phyloP scores from a whole-genome alignment of 2,888 invertebrate genomes.

The Netelia melanura region DNA sequence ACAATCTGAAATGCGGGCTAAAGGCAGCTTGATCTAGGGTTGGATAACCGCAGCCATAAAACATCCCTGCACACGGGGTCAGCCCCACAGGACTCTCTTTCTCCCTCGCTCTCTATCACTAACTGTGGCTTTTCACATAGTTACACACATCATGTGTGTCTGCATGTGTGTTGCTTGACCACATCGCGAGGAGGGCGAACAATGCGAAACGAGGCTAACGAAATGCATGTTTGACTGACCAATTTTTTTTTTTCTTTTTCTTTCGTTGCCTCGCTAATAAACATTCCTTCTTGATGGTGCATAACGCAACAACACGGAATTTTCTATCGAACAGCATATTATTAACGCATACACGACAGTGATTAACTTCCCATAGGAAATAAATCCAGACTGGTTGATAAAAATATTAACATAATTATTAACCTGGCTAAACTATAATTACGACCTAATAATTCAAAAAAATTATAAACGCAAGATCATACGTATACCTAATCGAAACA shows the following conservation, averaged over 20 bases:
- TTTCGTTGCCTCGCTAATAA: slow-evolving; percentile 25
- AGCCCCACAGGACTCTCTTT: slow-evolving; percentile 44
- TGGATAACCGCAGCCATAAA: slow-evolving; percentile 69
- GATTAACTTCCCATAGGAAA: background rate
- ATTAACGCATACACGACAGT: background rate
- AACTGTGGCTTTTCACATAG: slow-evolving; percentile 62
- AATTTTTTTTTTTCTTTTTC: slow-evolving; percentile 8
- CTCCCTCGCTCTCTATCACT: slow-evolving; percentile 45
- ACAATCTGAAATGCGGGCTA: slow-evolving; percentile 55
- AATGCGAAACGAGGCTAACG: slow-evolving; percentile 62
- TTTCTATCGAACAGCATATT: background rate
- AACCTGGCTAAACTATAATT: background rate
- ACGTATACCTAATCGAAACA: too few relatives aligned
- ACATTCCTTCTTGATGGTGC: slow-evolving; percentile 31
- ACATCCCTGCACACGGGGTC: slow-evolving; percentile 65
- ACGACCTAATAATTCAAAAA: background rate
- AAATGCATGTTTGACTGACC: slow-evolving; percentile 53
- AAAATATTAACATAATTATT: background rate
- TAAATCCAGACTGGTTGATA: background rate
- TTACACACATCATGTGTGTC: slow-evolving; percentile 54
- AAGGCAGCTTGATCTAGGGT: slow-evolving; percentile 57
- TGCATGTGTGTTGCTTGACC: slow-evolving; percentile 40
- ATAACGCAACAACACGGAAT: slow-evolving; percentile 9
- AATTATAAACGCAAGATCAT: too few relatives aligned
- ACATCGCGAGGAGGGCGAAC: slow-evolving; percentile 26